phyloP scores from a whole-genome alignment of 2,888 invertebrate genomes.

The Salticus scenicus region DNA sequence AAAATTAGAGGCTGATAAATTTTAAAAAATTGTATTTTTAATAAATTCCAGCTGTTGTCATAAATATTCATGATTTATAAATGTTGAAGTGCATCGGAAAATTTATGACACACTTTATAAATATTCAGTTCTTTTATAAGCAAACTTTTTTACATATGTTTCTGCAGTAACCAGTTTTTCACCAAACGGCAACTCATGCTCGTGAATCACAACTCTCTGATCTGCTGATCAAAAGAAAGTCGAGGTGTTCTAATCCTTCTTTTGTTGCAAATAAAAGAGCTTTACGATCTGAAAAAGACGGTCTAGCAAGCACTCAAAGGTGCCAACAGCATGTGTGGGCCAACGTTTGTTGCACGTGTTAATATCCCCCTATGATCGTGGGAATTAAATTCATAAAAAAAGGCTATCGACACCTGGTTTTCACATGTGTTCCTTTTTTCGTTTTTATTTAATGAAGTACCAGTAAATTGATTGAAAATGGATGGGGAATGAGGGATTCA shows the following conservation, averaged over 20 bases:
- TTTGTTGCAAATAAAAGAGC: not conserved
- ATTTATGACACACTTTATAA: too few species aligned
- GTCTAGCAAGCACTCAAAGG: not conserved
- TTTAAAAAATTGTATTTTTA: too few species aligned
- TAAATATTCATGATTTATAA: too few species aligned
- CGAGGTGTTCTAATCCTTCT: slow-evolving; percentile 2
- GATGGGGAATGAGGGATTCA: too few species aligned
- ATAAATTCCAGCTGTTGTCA: too few species aligned
- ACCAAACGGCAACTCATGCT: too few species aligned
- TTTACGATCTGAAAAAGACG: not conserved
- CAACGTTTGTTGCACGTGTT: not conserved
- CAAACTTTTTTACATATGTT: too few species aligned
- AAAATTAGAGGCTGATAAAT: too few species aligned
- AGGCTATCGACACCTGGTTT: not conserved
- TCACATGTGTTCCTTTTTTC: not conserved
- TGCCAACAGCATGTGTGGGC: not conserved
- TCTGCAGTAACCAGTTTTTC: too few species aligned
- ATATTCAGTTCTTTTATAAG: too few species aligned
- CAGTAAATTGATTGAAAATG: not conserved
- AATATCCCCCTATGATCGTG: not conserved
- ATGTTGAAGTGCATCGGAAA: too few species aligned
- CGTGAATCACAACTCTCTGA: not conserved
- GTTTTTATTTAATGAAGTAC: not conserved
- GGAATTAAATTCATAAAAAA: not conserved
- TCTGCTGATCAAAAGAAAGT: not conserved